Evolutionary conservation across 2,113 vertebrate genomes (phyloP).

Genomic region (Perccottus glenii): DNA sequence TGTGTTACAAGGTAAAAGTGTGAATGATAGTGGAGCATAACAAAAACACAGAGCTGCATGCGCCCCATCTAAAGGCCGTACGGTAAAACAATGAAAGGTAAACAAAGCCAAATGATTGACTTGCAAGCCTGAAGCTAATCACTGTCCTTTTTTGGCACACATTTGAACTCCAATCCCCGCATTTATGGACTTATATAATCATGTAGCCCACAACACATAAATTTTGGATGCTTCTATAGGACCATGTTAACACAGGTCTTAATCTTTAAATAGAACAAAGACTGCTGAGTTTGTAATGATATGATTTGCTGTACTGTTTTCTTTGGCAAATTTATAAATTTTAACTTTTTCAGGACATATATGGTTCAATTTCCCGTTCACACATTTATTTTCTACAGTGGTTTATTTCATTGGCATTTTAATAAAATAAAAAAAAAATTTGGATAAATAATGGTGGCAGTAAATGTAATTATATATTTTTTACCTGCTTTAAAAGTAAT

Average conservation of each 20-base stretch:
- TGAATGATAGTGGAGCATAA: background rate
- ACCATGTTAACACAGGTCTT: background rate
- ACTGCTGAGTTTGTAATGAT: no score
- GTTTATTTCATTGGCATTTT: no score
- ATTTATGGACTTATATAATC: constrained; percentile 37
- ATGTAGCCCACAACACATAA: constrained; percentile 7
- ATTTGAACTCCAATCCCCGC: constrained; percentile 18
- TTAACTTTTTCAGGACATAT: no score
- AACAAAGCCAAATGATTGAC: constrained; percentile 65
- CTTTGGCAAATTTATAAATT: no score
- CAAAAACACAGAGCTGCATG: background rate
- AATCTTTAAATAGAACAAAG: no score
- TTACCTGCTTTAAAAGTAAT: no score
- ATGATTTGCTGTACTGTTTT: no score
- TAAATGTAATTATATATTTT: no score
- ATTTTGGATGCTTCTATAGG: constrained; percentile 20
- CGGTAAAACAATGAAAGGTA: constrained; percentile 52
- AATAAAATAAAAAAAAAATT: no score
- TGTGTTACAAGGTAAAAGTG: background rate
- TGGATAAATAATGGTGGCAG: no score
- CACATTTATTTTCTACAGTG: no score
- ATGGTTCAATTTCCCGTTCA: no score
- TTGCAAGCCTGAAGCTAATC: constrained; percentile 47
- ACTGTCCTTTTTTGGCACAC: constrained; percentile 23
- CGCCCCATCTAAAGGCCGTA: constrained; percentile 15